Conservation (phyloP, 2,113 vertebrate genomes). For the Hyperopisus bebe region DNA sequence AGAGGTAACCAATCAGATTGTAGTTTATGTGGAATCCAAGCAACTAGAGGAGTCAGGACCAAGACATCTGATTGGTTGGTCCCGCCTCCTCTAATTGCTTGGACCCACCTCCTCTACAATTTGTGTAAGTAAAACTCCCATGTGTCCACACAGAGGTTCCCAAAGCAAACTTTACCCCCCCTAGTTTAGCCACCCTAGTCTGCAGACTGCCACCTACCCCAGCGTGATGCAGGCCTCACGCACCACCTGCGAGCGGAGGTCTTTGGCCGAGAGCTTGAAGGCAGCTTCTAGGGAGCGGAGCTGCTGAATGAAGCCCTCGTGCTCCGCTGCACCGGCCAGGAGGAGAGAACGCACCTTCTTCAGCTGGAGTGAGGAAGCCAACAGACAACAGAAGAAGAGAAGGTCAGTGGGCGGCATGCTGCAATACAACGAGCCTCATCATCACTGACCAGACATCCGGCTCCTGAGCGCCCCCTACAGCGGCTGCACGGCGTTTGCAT, state of each 20-base stretch:
- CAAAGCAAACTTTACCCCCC: not conserved
- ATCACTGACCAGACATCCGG: no score
- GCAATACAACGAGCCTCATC: not conserved
- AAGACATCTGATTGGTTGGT: no score
- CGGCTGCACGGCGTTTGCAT: not conserved
- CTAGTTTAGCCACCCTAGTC: not conserved
- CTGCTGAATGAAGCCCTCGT: constrained; percentile 89
- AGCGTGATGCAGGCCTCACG: constrained; percentile 93
- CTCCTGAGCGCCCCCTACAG: not conserved
- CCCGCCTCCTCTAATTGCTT: no score
- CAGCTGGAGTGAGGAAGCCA: constrained; percentile 56
- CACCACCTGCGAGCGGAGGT: constrained; percentile 93
- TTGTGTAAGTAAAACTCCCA: no score
- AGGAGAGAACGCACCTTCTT: constrained; percentile 91
- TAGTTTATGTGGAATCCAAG: no score
- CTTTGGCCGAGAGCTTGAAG: constrained; percentile 91
- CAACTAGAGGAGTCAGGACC: no score
- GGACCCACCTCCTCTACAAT: no score
- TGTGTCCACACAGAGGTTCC: not conserved
- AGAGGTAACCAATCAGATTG: no score
- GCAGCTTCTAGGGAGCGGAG: constrained; percentile 85
- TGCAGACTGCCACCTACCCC: constrained; percentile 62
- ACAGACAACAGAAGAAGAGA: not conserved
- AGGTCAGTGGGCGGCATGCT: not conserved
- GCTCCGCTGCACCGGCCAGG: constrained; percentile 81